phyloP scores from a whole-genome alignment of 64 coral and sea anemone species.

The Acropora tenuis region DNA sequence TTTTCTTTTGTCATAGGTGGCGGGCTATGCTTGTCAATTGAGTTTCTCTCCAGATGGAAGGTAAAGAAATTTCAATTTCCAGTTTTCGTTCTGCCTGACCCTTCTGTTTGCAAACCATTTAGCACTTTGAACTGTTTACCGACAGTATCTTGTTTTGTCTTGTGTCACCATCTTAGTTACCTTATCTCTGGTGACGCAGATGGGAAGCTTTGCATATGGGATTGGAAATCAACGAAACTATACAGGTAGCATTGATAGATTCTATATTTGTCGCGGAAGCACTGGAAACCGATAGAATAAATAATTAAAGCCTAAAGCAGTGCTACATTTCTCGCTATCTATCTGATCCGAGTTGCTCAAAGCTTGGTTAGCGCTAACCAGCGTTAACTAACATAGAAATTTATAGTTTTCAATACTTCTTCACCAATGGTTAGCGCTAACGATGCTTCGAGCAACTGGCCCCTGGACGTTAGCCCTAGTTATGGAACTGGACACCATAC shows the following conservation, averaged over 20 bases:
- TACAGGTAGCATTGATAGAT: conserved; percentile 73
- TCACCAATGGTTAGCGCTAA: no score
- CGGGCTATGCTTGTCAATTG: conserved; percentile 94
- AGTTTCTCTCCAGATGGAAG: conserved; percentile 96
- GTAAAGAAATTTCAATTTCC: conserved; percentile 31
- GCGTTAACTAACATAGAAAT: no score
- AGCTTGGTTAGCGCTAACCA: no score
- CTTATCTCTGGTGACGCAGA: conserved; percentile 99
- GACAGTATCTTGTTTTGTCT: not conserved
- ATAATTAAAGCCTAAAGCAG: no score
- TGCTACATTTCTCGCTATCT: no score
- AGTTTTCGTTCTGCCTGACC: not conserved
- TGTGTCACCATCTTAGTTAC: conserved; percentile 65
- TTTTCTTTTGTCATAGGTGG: conserved; percentile 50
- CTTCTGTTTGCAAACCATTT: no score
- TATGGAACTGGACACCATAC: no score
- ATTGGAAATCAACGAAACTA: conserved; percentile 98
- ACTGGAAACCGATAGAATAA: not conserved
- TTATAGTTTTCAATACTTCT: no score
- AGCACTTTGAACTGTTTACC: not conserved
- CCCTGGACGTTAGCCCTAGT: no score
- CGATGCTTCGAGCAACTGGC: no score
- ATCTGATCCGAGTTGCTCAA: no score
- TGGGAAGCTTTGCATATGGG: conserved; percentile 97
- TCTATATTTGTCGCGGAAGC: no score